A percentile compares a stretch with the other conserved stretches of the same genome.
Conservation (phyloP, 30 jellyfish, hydroid and myxozoan species). For the Clytia hemisphaerica region DNA sequence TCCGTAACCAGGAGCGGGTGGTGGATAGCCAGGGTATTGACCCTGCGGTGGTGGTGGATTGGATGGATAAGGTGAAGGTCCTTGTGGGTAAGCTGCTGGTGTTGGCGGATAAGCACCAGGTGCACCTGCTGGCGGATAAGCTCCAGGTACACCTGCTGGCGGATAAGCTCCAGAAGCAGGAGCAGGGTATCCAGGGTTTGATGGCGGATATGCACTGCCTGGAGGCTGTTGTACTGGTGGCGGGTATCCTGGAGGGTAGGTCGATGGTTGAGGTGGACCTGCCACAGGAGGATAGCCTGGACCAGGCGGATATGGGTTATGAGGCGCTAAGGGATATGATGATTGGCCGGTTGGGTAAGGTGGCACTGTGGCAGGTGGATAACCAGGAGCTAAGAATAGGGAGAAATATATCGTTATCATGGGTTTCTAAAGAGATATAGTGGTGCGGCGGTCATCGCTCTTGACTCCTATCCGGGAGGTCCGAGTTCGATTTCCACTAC, state of each 20-base stretch:
- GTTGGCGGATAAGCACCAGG: not conserved
- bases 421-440: too few relatives aligned
- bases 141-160: not conserved
- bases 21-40: not conserved
- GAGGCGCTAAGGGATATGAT: not conserved
- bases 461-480: too few relatives aligned
- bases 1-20: too few relatives aligned
- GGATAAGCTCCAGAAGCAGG: not conserved
- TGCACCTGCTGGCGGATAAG: conserved; percentile 3
- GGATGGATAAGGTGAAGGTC: not conserved
- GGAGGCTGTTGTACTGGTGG: not conserved
- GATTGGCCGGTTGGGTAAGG: not conserved
- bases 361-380: not conserved
- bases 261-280: not conserved
- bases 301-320: not conserved
- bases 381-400: not conserved
- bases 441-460: too few relatives aligned
- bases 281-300: too few relatives aligned
- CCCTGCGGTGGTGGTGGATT: not conserved
- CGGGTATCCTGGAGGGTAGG: not conserved
- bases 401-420: too few relatives aligned
- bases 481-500: too few relatives aligned
- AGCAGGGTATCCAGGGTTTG: not conserved
- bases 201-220: not conserved
- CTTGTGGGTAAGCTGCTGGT: not conserved